These are phyloP conservation scores for Barypeithes pellucidus DNA, from an alignment of 2,888 invertebrate genomes.

Conservation along the genomic window DNA sequence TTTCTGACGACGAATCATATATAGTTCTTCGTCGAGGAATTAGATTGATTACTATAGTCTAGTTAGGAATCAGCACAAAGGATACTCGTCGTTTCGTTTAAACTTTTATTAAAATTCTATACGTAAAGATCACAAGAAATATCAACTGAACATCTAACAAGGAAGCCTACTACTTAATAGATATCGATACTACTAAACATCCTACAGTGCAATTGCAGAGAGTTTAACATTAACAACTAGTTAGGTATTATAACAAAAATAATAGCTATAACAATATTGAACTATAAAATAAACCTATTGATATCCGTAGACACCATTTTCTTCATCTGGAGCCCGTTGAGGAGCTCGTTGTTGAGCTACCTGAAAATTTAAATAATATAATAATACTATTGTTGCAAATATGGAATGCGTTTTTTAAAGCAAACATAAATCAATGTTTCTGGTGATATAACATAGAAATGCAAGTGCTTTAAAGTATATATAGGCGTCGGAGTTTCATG, in stretches of 20 bases:
- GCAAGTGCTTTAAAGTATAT: too few relatives aligned
- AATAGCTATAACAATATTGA: neutral
- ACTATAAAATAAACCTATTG: conserved; percentile 42
- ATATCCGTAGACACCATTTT: conserved; percentile 55
- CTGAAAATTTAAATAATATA: conserved; percentile 21
- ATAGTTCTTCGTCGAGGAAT: too few relatives aligned
- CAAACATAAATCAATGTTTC: too few relatives aligned
- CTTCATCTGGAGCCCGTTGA: conserved; percentile 50
- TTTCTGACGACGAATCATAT: too few relatives aligned
- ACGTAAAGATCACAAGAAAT: conserved; percentile 27
- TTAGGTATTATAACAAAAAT: neutral
- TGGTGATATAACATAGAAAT: too few relatives aligned
- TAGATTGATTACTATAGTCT: too few relatives aligned
- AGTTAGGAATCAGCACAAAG: too few relatives aligned
- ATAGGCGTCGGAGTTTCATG: too few relatives aligned
- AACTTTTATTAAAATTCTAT: neutral
- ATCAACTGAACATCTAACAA: conserved; percentile 14
- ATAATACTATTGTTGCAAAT: too few relatives aligned
- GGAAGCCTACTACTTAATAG: neutral
- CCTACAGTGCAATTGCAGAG: neutral
- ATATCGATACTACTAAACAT: neutral
- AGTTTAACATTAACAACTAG: neutral
- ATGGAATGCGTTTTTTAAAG: too few relatives aligned
- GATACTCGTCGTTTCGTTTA: neutral
- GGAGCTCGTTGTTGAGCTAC: conserved; percentile 39